A percentile compares a stretch with the other conserved stretches of the same genome.
Evolutionary conservation across 2,113 vertebrate species (phyloP).

Genomic region (Myrmecobius fasciatus): DNA sequence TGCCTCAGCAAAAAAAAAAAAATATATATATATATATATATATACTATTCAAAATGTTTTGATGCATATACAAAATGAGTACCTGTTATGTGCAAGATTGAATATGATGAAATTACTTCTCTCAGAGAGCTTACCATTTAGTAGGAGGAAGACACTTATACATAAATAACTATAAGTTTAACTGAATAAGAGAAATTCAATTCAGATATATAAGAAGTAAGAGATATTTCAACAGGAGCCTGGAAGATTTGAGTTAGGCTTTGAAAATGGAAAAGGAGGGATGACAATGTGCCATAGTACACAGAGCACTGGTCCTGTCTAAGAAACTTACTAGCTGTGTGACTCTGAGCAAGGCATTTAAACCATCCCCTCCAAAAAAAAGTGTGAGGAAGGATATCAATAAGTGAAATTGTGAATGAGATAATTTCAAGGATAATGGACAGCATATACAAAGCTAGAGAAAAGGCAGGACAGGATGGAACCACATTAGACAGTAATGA

Average conservation of each 20-base stretch:
- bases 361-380: not conserved
- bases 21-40: too few relatives aligned
- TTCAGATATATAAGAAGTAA: not conserved
- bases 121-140: not conserved
- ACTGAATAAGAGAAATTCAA: not conserved
- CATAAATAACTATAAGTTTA: not conserved
- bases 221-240: not conserved
- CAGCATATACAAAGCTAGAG: not conserved
- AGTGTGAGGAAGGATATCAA: not conserved
- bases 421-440: not conserved
- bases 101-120: not conserved
- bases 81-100: not conserved
- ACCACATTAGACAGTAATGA: not conserved
- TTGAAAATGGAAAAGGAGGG: not conserved
- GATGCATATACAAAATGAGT: not conserved
- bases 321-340: not conserved
- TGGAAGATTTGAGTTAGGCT: not conserved
- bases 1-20: too few relatives aligned
- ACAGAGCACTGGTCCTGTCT: not conserved
- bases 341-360: not conserved
- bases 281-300: not conserved
- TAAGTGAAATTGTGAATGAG: not conserved
- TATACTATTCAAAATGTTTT: constrained; percentile 26
- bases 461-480: not conserved
- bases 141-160: not conserved